phyloP scores from a whole-genome alignment of 2,113 vertebrate species.

The Phrynosoma blainvillii region DNA sequence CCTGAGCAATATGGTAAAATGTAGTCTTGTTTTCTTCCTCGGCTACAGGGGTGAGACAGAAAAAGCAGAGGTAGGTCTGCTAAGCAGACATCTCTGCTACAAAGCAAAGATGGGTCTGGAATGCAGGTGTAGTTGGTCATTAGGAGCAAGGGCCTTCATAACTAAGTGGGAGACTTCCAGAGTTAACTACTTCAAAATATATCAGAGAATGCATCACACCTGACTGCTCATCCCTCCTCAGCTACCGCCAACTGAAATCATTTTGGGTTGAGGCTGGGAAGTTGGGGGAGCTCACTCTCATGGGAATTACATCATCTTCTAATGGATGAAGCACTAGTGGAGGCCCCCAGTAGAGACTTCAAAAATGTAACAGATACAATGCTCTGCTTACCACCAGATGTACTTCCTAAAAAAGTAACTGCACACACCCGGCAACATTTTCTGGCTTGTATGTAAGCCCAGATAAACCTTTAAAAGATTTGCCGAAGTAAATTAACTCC shows the following conservation, averaged over 20 bases:
- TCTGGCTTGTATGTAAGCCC: slow-evolving; percentile 36
- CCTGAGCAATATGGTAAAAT: slow-evolving; percentile 58
- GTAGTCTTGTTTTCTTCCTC: slow-evolving; percentile 25
- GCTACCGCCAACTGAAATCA: slow-evolving; percentile 63
- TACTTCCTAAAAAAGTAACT: slow-evolving; percentile 43
- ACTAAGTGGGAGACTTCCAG: slow-evolving; percentile 63
- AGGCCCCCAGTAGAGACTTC: slow-evolving; percentile 49
- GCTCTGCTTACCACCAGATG: slow-evolving; percentile 41
- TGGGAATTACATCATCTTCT: slow-evolving; percentile 65
- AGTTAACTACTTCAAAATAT: slow-evolving; percentile 60
- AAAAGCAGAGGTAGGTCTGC: no score
- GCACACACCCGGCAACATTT: slow-evolving; percentile 10
- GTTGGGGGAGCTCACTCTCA: slow-evolving; percentile 47
- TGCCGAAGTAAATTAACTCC: slow-evolving; percentile 35
- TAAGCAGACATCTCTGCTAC: slow-evolving; percentile 35
- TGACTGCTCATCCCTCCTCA: slow-evolving; percentile 63
- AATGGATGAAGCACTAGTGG: slow-evolving; percentile 57
- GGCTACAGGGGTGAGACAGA: slow-evolving; percentile 51
- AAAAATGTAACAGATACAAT: slow-evolving; percentile 42
- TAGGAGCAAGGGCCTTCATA: slow-evolving; percentile 59
- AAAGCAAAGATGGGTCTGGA: slow-evolving; percentile 68
- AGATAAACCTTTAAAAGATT: slow-evolving; percentile 38
- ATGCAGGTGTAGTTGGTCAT: slow-evolving; percentile 66
- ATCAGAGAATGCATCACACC: slow-evolving; percentile 59
- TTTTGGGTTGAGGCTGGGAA: slow-evolving; percentile 62